Base-by-base conservation (phyloP, 2,888 invertebrate species). In the Hemicrepidius hirtus region DNA sequence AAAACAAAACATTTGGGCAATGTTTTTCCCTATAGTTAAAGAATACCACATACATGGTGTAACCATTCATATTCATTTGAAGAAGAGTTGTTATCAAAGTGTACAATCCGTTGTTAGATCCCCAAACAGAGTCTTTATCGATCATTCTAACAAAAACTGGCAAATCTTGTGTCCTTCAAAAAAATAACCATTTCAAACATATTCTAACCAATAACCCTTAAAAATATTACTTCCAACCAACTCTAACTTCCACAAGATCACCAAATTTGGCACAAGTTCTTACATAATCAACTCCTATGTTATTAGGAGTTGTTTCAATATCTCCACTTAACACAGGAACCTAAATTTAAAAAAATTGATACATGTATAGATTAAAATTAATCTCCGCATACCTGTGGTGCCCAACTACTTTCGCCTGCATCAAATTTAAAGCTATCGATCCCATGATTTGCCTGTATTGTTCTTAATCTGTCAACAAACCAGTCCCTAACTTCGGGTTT, bases 381-480 rank as follows among this genome's bases (percentile, higher is more conserved):
- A 18, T 20, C 3, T 9, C 1, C 44, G 18, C 10, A 3, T 77
- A 91, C 88, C 84, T 90, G 89, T 35, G 93, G 92, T 46, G 91
- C 85, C 90, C 91, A 94, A 77, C 91, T 90, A 0, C 89, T 88
- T 84, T 95, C 95, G 21, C 95, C 96, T 49, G 95, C 95, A 80
- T 95, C 95, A 80, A 95, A 95, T 86, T 95, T 95, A 77, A 94
- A 91, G 72, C 92, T 91, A 79, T 94, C 92, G 20, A 96, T 90
- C 0, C 91, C 92, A 65, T 91, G 91, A 4, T 89, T 87, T 0
- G 87, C 85, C 76, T 91, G 87, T 1, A 97, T 77, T 4, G 84
- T 81, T 66, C 86, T 87, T 24, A 91, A 80, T 70, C 91, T 86
- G 3, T 82, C 80, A 0, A 87, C 82, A 85, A 88, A 92, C 92